Evolutionary conservation across 2,797 vertebrate species (phyloP).

Genomic region (Mareca penelope): DNA sequence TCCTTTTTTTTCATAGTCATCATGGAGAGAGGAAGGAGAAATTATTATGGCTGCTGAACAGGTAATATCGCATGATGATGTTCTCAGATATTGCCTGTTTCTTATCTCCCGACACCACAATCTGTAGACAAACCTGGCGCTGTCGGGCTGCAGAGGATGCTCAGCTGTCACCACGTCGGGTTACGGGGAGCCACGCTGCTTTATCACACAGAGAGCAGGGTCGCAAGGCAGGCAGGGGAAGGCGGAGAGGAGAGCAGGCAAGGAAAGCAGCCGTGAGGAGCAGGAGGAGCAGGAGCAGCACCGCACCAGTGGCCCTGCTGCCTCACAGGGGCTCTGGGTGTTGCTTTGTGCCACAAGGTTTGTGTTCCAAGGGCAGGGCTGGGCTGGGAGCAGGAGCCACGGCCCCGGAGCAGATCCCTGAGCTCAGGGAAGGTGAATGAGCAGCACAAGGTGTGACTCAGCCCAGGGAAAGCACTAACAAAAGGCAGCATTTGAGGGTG

Average conservation of each 20-base stretch:
- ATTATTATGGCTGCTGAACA: neutral
- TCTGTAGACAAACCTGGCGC: neutral
- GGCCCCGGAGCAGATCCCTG: too few relatives aligned
- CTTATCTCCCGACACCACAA: constrained; percentile 6
- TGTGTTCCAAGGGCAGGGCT: neutral
- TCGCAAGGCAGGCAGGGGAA: neutral
- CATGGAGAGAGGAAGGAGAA: neutral
- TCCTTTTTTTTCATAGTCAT: neutral
- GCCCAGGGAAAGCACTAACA: neutral
- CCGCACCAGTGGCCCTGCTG: neutral
- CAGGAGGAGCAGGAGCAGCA: neutral
- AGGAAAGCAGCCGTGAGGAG: neutral
- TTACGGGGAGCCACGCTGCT: neutral
- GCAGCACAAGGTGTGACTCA: neutral
- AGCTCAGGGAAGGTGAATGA: neutral
- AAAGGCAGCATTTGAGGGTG: neutral
- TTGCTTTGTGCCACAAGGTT: neutral
- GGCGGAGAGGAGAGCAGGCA: neutral
- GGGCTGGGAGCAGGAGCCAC: neutral
- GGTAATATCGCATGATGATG: neutral
- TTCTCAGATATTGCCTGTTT: neutral
- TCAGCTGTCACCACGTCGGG: neutral
- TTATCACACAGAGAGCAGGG: neutral
- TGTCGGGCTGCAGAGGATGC: neutral
- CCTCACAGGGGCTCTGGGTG: fast-evolving